Evolutionary conservation across 2,113 vertebrate species (phyloP).

Genomic region (Apodemus speciosus): DNA sequence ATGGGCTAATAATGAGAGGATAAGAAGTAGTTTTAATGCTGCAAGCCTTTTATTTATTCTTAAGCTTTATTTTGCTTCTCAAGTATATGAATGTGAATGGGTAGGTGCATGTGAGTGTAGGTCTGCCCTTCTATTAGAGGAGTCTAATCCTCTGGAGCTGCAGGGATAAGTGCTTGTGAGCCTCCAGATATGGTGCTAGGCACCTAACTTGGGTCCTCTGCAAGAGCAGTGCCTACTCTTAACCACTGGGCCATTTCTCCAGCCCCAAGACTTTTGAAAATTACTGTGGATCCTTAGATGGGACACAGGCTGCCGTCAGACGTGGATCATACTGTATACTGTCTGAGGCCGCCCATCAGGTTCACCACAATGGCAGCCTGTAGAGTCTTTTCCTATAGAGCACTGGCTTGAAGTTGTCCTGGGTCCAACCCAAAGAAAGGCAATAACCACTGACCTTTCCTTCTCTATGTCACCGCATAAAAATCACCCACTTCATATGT

Average conservation of each 20-base stretch:
- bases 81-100: not conserved
- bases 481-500: not conserved
- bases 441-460: not conserved
- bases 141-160: not conserved
- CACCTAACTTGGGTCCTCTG: not conserved
- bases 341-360: not conserved
- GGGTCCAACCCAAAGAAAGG: not conserved
- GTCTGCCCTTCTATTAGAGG: not conserved
- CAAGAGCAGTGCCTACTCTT: not conserved
- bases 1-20: not conserved
- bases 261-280: not conserved
- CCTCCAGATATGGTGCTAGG: no score
- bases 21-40: not conserved
- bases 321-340: fast-evolving
- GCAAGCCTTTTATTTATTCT: not conserved
- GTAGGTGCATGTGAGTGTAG: not conserved
- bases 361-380: not conserved
- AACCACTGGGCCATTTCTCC: not conserved
- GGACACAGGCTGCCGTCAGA: not conserved
- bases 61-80: not conserved
- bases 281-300: not conserved
- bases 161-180: not conserved
- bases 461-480: slow-evolving; percentile 8
- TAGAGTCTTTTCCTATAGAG: not conserved
- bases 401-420: not conserved